These are phyloP conservation scores for Danaus melanippus DNA, from an alignment of 1,140 invertebrate genomes.

Conservation along the genomic window DNA sequence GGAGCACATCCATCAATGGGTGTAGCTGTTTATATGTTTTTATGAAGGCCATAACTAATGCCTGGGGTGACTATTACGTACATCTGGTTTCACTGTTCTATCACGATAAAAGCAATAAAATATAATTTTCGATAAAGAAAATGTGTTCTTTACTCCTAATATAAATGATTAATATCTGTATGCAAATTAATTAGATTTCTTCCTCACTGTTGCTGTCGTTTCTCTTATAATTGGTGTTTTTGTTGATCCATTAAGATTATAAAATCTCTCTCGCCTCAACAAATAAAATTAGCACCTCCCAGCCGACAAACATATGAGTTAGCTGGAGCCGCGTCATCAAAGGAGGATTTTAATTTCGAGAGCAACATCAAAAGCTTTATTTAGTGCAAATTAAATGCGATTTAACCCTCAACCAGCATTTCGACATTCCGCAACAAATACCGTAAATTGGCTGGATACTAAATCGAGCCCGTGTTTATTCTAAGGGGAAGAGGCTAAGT, in stretches of 20 bases:
- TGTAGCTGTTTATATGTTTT: slow-evolving; percentile 44
- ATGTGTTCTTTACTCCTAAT: too few species aligned
- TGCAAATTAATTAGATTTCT: too few species aligned
- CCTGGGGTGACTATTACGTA: slow-evolving; percentile 11
- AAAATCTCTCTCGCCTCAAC: too few species aligned
- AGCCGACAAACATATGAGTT: too few species aligned
- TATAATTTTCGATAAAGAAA: too few species aligned
- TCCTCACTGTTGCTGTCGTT: too few species aligned
- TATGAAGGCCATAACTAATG: slow-evolving; percentile 25
- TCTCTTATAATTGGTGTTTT: too few species aligned
- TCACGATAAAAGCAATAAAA: slow-evolving; percentile 3
- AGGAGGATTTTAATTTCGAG: slow-evolving; percentile 23
- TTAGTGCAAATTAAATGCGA: slow-evolving; percentile 67
- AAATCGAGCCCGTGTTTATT: slow-evolving; percentile 55
- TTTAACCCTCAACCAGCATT: slow-evolving; percentile 62
- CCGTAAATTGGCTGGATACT: slow-evolving; percentile 60
- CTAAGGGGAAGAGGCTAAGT: slow-evolving; percentile 68
- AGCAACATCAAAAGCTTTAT: slow-evolving; percentile 48
- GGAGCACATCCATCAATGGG: slow-evolving; percentile 31
- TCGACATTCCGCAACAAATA: slow-evolving; percentile 65
- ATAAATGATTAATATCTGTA: too few species aligned
- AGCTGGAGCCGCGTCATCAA: too few species aligned
- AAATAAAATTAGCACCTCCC: too few species aligned
- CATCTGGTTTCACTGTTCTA: slow-evolving; percentile 21
- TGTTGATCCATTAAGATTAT: too few species aligned